These are phyloP conservation scores for Meloidogyne floridensis DNA, from an alignment of 1,140 invertebrate species.

Conservation along the genomic window DNA sequence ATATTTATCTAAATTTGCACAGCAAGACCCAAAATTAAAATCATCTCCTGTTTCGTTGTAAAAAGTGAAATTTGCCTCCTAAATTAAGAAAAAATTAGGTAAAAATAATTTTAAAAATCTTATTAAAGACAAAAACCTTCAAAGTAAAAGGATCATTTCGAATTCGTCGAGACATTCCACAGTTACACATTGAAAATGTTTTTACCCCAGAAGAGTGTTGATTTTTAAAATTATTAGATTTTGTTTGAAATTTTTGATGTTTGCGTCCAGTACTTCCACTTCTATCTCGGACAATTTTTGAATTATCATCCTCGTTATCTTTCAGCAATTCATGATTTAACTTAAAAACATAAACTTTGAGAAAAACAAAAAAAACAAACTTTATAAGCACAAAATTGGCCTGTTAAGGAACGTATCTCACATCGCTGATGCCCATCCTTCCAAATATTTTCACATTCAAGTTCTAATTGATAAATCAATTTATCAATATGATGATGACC, in stretches of 20 bases:
- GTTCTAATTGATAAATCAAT: background rate
- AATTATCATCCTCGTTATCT: background rate
- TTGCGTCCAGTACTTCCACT: background rate
- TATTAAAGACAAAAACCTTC: slow-evolving; percentile 34
- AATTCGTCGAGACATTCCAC: slow-evolving; percentile 51
- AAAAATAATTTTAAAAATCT: background rate
- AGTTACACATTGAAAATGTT: slow-evolving; percentile 54
- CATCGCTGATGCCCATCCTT: slow-evolving; percentile 36
- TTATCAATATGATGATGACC: background rate
- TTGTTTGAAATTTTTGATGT: background rate
- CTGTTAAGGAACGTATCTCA: slow-evolving; percentile 33
- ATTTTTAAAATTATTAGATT: background rate
- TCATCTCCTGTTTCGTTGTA: slow-evolving; percentile 28
- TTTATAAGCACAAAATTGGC: slow-evolving; percentile 8
- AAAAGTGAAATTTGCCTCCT: slow-evolving; percentile 60
- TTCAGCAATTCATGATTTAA: background rate
- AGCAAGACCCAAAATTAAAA: slow-evolving; percentile 26
- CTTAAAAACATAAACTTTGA: background rate
- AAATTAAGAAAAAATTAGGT: background rate
- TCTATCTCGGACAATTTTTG: background rate
- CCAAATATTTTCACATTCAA: slow-evolving; percentile 33
- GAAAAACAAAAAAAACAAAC: slow-evolving; percentile 11
- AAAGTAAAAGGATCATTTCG: slow-evolving; percentile 56
- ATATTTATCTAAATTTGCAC: slow-evolving; percentile 31
- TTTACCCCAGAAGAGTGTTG: slow-evolving; percentile 40